phyloP scores from a whole-genome alignment of 2,797 vertebrate genomes.

The Semotilus atromaculatus region DNA sequence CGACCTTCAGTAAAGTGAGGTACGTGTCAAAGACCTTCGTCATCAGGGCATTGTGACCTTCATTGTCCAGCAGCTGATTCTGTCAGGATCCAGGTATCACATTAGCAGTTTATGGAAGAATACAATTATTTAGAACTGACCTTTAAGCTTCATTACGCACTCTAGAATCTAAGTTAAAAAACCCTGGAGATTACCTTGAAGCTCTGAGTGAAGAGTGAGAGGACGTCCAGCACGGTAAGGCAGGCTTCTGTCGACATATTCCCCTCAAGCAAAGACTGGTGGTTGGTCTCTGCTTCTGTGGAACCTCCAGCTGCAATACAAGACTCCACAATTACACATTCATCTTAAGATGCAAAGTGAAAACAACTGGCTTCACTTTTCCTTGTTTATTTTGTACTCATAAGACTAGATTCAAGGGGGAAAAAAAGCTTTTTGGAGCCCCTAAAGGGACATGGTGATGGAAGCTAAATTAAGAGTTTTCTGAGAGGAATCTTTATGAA shows the following conservation, averaged over 20 bases:
- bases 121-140: background rate
- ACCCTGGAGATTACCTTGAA: conserved; percentile 84
- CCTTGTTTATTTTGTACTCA: background rate
- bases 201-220: conserved; percentile 89
- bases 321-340: conserved; percentile 34
- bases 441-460: too few relatives aligned
- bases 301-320: conserved; percentile 78
- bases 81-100: conserved; percentile 68
- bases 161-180: background rate
- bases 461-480: too few relatives aligned
- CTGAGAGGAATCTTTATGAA: too few relatives aligned
- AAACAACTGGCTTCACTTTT: background rate
- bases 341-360: background rate
- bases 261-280: conserved; percentile 92
- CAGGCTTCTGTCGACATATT: conserved; percentile 91
- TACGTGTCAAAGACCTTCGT: conserved; percentile 96
- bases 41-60: conserved; percentile 95
- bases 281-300: conserved; percentile 90
- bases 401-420: background rate
- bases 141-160: background rate
- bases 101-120: background rate
- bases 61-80: conserved; percentile 90
- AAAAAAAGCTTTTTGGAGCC: too few relatives aligned
- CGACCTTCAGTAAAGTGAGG: conserved; percentile 89
- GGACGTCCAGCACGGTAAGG: conserved; percentile 90